Percentiles rank a stretch among this genome's conserved stretches.
These are phyloP conservation scores for Leucosticte australis DNA, from an alignment of 2,113 vertebrate genomes.

Conservation along the genomic window DNA sequence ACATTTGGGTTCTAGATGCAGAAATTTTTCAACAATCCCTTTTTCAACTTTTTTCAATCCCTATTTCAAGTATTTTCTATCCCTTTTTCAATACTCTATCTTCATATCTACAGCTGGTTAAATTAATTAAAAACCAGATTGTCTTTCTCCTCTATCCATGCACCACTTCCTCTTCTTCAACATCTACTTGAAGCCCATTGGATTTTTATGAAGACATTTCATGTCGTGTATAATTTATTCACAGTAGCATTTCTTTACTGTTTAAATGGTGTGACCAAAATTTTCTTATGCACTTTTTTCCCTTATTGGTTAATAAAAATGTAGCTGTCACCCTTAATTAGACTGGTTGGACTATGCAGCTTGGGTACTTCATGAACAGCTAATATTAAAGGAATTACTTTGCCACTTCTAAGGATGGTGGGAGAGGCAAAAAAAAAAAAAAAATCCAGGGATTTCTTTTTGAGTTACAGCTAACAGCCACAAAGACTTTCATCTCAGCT, in stretches of 20 bases:
- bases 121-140: not conserved
- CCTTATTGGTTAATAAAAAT: not conserved
- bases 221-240: not conserved
- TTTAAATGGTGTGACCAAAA: not conserved
- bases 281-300: not conserved
- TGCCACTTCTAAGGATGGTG: not conserved
- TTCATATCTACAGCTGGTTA: not conserved
- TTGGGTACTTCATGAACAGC: not conserved
- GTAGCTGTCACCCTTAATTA: not conserved
- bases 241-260: not conserved
- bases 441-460: not conserved
- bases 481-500: not conserved
- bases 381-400: not conserved
- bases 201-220: not conserved
- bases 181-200: not conserved
- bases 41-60: no score
- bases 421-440: not conserved
- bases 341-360: not conserved
- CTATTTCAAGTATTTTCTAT: no score
- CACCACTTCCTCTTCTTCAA: not conserved
- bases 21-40: not conserved
- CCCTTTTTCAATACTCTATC: not conserved
- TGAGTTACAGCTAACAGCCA: not conserved
- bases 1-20: not conserved
- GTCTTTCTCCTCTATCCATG: not conserved